These are phyloP conservation scores for Gambelia wislizenii DNA, from an alignment of 2,797 vertebrate species.

Conservation along the genomic window DNA sequence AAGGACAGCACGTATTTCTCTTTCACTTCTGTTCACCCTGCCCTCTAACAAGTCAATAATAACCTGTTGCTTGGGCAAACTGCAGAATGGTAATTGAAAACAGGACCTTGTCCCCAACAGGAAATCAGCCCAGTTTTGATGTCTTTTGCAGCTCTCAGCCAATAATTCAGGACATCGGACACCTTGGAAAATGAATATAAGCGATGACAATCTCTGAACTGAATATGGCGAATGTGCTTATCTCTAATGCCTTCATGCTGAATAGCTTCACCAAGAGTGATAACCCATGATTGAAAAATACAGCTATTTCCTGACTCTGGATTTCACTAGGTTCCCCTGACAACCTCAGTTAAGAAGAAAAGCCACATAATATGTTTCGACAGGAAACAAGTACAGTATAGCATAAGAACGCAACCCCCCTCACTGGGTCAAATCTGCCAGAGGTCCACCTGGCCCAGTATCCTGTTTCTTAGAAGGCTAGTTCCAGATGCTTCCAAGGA, in stretches of 20 bases:
- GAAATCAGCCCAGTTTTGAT: constrained; percentile 70
- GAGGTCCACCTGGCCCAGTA: constrained; percentile 11
- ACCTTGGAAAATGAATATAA: constrained; percentile 52
- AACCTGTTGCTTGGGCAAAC: constrained; percentile 57
- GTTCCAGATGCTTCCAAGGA: constrained; percentile 18
- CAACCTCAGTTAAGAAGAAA: constrained; percentile 56
- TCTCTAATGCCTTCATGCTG: constrained; percentile 47
- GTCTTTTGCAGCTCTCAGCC: constrained; percentile 64
- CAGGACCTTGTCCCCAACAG: constrained; percentile 45
- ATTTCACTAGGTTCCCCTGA: constrained; percentile 55
- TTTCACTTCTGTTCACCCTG: constrained; percentile 27
- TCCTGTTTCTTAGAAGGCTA: constrained; percentile 36
- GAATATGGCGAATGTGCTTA: constrained; percentile 46
- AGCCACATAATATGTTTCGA: constrained; percentile 31
- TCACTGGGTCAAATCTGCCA: not conserved
- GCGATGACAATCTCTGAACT: constrained; percentile 47
- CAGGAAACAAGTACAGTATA: constrained; percentile 34
- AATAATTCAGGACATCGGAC: constrained; percentile 49
- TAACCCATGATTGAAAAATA: constrained; percentile 57
- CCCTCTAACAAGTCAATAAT: constrained; percentile 57
- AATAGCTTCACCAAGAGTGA: constrained; percentile 43
- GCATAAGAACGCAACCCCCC: not conserved
- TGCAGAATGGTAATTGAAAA: constrained; percentile 61
- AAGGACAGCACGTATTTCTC: constrained; percentile 44
- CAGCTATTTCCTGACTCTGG: constrained; percentile 57